These are phyloP conservation scores for Chaitophorus viminalis DNA, from an alignment of 2,888 invertebrate genomes.

Conservation along the genomic window DNA sequence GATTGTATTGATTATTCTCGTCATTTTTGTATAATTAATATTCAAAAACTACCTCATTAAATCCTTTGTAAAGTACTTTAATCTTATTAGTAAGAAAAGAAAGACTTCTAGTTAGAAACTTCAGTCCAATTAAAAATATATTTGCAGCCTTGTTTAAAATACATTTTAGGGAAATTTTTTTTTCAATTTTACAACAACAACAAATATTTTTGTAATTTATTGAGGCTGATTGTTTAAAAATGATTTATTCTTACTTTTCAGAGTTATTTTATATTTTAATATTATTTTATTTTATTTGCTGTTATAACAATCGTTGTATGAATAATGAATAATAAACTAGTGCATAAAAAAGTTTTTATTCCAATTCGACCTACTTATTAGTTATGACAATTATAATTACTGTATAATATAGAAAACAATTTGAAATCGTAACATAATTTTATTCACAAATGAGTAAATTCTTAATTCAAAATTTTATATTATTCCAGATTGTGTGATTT, in stretches of 20 bases:
- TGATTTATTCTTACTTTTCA: neutral
- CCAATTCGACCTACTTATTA: neutral
- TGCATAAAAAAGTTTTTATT: neutral
- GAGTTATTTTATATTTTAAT: neutral
- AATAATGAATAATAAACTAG: neutral
- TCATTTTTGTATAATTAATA: slow-evolving; percentile 34
- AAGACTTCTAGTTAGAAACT: slow-evolving; percentile 33
- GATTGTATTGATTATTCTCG: slow-evolving; percentile 21
- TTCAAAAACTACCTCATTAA: slow-evolving; percentile 42
- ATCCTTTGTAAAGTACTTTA: slow-evolving; percentile 44
- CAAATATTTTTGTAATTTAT: neutral
- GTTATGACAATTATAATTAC: neutral
- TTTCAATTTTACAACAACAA: neutral
- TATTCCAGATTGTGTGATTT: slow-evolving; percentile 17
- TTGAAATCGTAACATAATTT: neutral
- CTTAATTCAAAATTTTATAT: neutral
- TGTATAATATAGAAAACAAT: neutral
- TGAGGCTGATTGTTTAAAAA: neutral
- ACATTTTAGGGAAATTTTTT: slow-evolving; percentile 17
- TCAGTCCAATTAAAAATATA: slow-evolving; percentile 27
- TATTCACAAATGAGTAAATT: neutral
- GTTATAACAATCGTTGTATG: neutral
- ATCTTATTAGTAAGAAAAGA: slow-evolving; percentile 26
- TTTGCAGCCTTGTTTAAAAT: neutral
- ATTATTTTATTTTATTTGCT: neutral